These are phyloP conservation scores for Sebastes vulpes DNA, from an alignment of 2,797 vertebrate species.

Conservation along the genomic window DNA sequence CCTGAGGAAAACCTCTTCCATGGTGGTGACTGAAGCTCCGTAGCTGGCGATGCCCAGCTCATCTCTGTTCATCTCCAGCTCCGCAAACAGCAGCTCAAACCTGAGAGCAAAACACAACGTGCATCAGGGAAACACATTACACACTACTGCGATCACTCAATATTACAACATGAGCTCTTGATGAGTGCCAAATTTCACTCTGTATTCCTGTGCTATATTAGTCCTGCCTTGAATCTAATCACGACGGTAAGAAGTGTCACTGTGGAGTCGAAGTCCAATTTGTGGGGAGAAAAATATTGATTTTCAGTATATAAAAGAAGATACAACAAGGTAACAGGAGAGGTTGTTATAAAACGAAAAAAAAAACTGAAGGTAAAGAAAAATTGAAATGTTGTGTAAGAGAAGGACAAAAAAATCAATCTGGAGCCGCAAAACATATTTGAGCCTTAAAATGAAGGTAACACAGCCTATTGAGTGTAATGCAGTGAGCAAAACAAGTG, in stretches of 20 bases:
- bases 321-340: neutral
- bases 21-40: conserved; percentile 96
- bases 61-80: conserved; percentile 94
- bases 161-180: neutral
- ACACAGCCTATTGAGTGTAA: too few relatives aligned
- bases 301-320: conserved; percentile 2
- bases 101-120: conserved; percentile 71
- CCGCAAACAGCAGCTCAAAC: conserved; percentile 95
- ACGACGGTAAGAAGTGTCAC: neutral
- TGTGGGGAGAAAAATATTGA: neutral
- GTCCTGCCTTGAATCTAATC: neutral
- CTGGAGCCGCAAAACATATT: too few relatives aligned
- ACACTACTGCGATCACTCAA: neutral
- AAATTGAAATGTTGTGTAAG: neutral
- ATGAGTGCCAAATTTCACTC: neutral
- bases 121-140: neutral
- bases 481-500: too few relatives aligned
- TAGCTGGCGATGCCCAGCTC: conserved; percentile 97
- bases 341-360: neutral
- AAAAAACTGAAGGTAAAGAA: neutral
- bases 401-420: neutral
- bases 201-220: neutral
- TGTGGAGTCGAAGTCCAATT: neutral
- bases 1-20: conserved; percentile 99
- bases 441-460: too few relatives aligned